Percentiles rank a stretch among this genome's conserved stretches.
These are phyloP conservation scores for sheep (Ovis aries) DNA, from an alignment of 2,113 vertebrate species.

Conservation along the genomic window ARS-UI_Ramb_v3.0 NC_056070.1:4132501-4133000, in stretches of 20 bases:
- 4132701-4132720: neutral
- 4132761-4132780: neutral
- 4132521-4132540: neutral
- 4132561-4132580: neutral
- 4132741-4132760: neutral
- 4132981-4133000: neutral
- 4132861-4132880: neutral
- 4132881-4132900: neutral
- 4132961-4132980: neutral
- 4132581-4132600: neutral
- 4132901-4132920: neutral
- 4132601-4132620: neutral
- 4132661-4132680: neutral
- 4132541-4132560: neutral
- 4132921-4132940: neutral
- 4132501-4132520: neutral
- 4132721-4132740: neutral
- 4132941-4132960: neutral
- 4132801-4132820: neutral
- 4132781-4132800: neutral
- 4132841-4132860: neutral
- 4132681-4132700: neutral
- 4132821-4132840: neutral
- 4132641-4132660: neutral
- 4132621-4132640: neutral